phyloP scores from a whole-genome alignment of 2,113 vertebrate genomes.

The Malurus alboscapulatus region DNA sequence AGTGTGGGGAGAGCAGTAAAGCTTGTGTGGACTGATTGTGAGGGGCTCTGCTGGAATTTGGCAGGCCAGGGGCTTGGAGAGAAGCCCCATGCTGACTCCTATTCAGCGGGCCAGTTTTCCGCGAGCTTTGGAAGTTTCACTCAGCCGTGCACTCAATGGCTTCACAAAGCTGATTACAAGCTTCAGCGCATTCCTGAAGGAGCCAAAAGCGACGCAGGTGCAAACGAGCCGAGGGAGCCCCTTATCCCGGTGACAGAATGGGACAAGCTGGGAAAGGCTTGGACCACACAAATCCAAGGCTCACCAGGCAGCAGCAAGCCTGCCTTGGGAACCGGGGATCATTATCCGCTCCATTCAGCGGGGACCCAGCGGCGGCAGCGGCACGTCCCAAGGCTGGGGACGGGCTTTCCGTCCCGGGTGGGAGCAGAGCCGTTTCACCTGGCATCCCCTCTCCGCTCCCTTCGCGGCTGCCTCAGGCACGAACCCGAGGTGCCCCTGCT shows the following conservation, averaged over 20 bases:
- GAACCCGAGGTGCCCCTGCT: not conserved
- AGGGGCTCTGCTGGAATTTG: slow-evolving; percentile 98
- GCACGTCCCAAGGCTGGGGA: slow-evolving; percentile 41
- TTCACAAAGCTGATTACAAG: slow-evolving; percentile 99
- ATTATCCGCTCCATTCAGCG: slow-evolving; percentile 79
- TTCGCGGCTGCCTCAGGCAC: not conserved
- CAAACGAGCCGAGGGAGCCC: slow-evolving; percentile 89
- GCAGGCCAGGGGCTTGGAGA: slow-evolving; percentile 89
- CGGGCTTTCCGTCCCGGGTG: not conserved
- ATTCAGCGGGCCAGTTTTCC: slow-evolving; percentile 91
- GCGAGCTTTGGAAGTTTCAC: slow-evolving; percentile 97
- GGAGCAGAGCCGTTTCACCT: not conserved
- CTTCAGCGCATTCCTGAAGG: slow-evolving; percentile 99
- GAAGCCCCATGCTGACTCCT: slow-evolving; percentile 95
- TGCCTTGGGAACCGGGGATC: slow-evolving; percentile 82
- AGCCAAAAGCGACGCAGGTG: slow-evolving; percentile 96
- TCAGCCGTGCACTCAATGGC: slow-evolving; percentile 97
- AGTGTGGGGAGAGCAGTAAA: slow-evolving; percentile 76
- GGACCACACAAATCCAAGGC: slow-evolving; percentile 93
- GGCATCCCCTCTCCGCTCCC: not conserved
- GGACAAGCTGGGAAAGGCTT: slow-evolving; percentile 83
- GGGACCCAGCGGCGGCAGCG: slow-evolving; percentile 54
- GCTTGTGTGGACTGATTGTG: slow-evolving; percentile 95
- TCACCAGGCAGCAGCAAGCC: slow-evolving; percentile 81
- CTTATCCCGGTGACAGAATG: slow-evolving; percentile 87